Percentiles rank a stretch among this genome's conserved stretches.
Evolutionary conservation across 1,140 invertebrate genomes (phyloP).

Genomic region (Pentalonia nigronervosa): DNA sequence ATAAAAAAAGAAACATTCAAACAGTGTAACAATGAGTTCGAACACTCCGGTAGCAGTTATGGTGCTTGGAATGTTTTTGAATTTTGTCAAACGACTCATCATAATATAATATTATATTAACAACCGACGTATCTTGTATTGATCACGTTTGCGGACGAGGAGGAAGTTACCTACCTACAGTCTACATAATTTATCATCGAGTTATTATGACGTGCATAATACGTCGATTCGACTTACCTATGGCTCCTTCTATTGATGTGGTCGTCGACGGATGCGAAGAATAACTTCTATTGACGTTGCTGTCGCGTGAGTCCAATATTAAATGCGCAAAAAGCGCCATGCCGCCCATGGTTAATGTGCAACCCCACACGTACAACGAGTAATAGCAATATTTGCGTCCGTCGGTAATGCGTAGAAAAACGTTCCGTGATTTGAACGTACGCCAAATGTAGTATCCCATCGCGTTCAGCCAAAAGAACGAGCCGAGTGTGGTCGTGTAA

Average conservation of each 20-base stretch:
- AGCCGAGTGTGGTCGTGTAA: slow-evolving; percentile 76
- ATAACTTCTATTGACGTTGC: slow-evolving; percentile 61
- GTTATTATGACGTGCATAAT: not conserved
- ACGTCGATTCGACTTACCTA: slow-evolving; percentile 65
- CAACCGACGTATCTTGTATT: too few relatives aligned
- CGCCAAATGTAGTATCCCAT: slow-evolving; percentile 87
- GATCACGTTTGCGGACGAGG: too few relatives aligned
- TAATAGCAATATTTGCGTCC: slow-evolving; percentile 86
- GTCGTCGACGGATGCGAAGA: slow-evolving; percentile 62
- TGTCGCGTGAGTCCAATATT: slow-evolving; percentile 71
- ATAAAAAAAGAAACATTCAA: too few relatives aligned
- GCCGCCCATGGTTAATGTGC: slow-evolving; percentile 72
- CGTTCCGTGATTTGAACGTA: slow-evolving; percentile 82
- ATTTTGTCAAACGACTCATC: too few relatives aligned
- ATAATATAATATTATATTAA: too few relatives aligned
- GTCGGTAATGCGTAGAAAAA: slow-evolving; percentile 82
- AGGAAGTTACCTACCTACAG: too few relatives aligned
- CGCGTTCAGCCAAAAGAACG: slow-evolving; percentile 85
- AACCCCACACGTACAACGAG: slow-evolving; percentile 80
- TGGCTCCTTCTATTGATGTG: slow-evolving; percentile 71
- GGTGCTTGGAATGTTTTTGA: too few relatives aligned
- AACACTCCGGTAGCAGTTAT: too few relatives aligned
- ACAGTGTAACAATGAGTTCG: too few relatives aligned
- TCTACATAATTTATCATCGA: not conserved
- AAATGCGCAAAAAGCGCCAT: slow-evolving; percentile 82